Percentiles rank a stretch among this genome's conserved stretches.
Conservation (phyloP, 2,888 invertebrate genomes). For the Periphyllus acericola region DNA sequence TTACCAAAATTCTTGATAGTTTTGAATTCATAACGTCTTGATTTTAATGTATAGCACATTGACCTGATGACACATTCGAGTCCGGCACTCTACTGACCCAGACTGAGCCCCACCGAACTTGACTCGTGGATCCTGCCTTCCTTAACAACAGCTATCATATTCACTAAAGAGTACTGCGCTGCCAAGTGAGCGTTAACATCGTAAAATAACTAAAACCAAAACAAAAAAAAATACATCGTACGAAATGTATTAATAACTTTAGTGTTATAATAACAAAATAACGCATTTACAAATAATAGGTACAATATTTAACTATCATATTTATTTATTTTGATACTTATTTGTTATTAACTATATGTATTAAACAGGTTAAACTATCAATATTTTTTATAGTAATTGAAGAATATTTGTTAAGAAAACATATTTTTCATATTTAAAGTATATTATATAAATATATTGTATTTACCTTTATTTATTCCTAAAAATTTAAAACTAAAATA, state of each 20-base stretch:
- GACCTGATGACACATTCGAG: conserved; percentile 62
- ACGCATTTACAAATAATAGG: background rate
- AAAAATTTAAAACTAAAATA: no score
- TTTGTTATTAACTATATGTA: background rate
- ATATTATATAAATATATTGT: no score
- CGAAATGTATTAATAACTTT: background rate
- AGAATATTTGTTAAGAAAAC: no score
- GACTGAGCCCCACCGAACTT: conserved; percentile 62
- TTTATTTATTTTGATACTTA: background rate
- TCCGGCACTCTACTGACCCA: conserved; percentile 62
- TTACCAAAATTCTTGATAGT: conserved; percentile 56
- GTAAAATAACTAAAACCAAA: background rate
- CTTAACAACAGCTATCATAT: conserved; percentile 49
- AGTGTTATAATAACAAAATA: background rate
- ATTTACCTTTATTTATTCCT: no score
- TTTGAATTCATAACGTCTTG: conserved; percentile 59
- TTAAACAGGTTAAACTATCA: background rate
- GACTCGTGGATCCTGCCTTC: conserved; percentile 57
- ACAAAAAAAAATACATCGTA: background rate
- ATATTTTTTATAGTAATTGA: background rate
- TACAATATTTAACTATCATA: background rate
- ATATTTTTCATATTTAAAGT: no score
- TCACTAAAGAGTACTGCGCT: conserved; percentile 35
- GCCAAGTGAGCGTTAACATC: conserved; percentile 52
- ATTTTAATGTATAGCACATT: conserved; percentile 60